Conservation (phyloP, 2,113 vertebrate species). For the Motacilla tschutschensis region DNA sequence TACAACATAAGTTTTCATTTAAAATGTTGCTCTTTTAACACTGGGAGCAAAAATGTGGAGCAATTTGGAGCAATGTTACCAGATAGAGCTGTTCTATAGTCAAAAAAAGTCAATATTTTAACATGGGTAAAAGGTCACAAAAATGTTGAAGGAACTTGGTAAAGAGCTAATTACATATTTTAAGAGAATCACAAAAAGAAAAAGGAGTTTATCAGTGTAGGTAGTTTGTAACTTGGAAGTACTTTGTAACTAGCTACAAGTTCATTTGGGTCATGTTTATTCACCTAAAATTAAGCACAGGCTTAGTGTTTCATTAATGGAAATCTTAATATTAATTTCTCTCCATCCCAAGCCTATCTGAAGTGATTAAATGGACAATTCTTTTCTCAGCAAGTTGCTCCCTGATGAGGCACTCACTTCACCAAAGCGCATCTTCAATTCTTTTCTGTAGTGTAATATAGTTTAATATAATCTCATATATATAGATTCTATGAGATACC, state of each 20-base stretch:
- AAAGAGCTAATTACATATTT: background rate
- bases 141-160: background rate
- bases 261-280: background rate
- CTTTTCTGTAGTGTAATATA: background rate
- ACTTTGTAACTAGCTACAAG: background rate
- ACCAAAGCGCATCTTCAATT: background rate
- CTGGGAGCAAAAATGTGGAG: background rate
- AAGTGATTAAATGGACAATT: background rate
- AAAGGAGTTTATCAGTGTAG: background rate
- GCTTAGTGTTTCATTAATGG: background rate
- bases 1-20: background rate
- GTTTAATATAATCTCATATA: background rate
- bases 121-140: background rate
- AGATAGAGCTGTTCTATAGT: background rate
- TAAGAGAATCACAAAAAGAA: background rate
- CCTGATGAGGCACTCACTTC: background rate
- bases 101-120: background rate
- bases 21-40: background rate
- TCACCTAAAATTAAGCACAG: background rate
- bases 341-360: background rate
- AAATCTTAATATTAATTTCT: background rate
- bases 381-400: background rate
- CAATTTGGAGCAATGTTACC: background rate
- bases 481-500: background rate
- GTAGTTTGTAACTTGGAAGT: background rate